Percentiles rank a stretch among this genome's conserved stretches.
These are phyloP conservation scores for Myotis daubentonii DNA, from an alignment of 2,797 vertebrate genomes.

Conservation along the genomic window DNA sequence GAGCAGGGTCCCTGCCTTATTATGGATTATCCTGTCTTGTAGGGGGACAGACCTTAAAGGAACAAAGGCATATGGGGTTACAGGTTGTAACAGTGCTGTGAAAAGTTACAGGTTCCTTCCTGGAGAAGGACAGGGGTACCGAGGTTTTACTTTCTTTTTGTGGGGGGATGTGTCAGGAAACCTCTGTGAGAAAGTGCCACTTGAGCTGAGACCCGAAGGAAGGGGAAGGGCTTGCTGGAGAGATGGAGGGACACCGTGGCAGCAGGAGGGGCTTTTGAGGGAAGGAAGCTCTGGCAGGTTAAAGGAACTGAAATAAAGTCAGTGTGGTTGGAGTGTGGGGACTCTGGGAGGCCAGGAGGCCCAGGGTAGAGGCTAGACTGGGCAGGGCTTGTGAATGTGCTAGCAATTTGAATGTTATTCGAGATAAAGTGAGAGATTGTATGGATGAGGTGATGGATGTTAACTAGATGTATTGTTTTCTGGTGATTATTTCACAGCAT, in stretches of 20 bases:
- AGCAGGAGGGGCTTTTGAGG: not conserved
- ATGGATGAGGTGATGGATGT: not conserved
- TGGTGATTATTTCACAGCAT: not conserved
- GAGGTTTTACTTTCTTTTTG: not conserved
- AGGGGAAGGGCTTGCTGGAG: not conserved
- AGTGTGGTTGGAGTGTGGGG: no score
- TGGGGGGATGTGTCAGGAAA: not conserved
- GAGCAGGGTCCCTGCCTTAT: not conserved
- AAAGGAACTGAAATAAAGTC: not conserved
- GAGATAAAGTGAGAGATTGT: not conserved
- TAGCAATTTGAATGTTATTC: not conserved
- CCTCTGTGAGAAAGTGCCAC: not conserved
- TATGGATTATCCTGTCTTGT: not conserved
- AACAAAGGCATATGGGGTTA: not conserved
- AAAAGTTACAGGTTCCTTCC: not conserved
- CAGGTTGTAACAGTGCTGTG: not conserved
- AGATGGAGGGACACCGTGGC: not conserved
- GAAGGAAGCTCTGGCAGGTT: not conserved
- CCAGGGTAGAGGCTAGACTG: not conserved
- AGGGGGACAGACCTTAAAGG: not conserved
- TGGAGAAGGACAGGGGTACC: not conserved
- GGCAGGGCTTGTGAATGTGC: accelerated
- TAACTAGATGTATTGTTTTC: not conserved
- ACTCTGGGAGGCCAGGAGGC: not conserved
- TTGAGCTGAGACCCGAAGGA: not conserved